Evolutionary conservation across 2,113 vertebrate species (phyloP).

Genomic region (Furnarius figulus): DNA sequence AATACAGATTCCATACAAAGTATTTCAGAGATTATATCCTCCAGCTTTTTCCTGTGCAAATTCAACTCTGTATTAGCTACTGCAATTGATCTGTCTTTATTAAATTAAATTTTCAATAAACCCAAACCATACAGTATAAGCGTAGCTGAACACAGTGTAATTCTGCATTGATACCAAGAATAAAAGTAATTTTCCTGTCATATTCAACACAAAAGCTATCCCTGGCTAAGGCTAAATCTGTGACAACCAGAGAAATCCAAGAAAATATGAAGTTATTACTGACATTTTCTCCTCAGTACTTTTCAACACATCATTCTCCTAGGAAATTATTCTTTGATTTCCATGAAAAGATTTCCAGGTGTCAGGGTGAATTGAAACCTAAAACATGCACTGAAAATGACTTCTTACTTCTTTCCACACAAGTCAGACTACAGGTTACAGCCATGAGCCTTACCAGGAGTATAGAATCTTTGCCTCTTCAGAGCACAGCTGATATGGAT

Average conservation of each 20-base stretch:
- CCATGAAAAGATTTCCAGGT: slow-evolving; percentile 35
- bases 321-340: slow-evolving; percentile 32
- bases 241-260: neutral
- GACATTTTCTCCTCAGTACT: neutral
- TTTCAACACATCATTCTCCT: slow-evolving; percentile 1
- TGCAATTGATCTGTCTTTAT: neutral
- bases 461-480: neutral
- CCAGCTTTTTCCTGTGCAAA: neutral
- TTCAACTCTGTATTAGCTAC: slow-evolving; percentile 10
- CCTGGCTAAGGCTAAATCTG: neutral
- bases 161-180: neutral
- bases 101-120: slow-evolving; percentile 22
- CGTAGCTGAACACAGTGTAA: neutral
- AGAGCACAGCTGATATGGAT: slow-evolving; percentile 12
- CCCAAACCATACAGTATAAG: neutral
- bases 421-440: neutral
- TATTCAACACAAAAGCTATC: neutral
- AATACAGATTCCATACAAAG: neutral
- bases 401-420: neutral
- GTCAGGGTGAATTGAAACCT: neutral
- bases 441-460: neutral
- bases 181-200: neutral
- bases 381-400: neutral
- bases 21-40: neutral
- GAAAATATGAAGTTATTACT: neutral